Conservation (phyloP, 2,113 vertebrate species). For the Neopipo cinnamomea region DNA sequence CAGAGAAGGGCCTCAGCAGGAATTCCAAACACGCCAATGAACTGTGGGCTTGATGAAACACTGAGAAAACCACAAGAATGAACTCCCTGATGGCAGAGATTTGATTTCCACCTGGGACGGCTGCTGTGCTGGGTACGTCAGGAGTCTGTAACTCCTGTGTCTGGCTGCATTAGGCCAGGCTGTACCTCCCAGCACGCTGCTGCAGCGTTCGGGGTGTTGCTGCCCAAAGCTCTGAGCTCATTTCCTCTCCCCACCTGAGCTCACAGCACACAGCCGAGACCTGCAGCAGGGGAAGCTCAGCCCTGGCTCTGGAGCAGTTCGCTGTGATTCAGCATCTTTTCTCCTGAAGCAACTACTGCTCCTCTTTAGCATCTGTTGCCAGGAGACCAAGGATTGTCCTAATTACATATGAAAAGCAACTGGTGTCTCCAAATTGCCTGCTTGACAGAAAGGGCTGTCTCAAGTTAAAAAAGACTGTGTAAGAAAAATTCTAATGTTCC, state of each 20-base stretch:
- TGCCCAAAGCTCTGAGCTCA: not conserved
- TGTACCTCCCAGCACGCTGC: not conserved
- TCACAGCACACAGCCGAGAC: not conserved
- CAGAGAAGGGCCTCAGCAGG: not conserved
- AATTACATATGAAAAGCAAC: constrained; percentile 19
- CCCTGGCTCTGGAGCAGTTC: not conserved
- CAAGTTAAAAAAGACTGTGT: not conserved
- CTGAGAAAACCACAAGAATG: not conserved
- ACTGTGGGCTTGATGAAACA: not conserved
- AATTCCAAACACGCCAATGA: not conserved
- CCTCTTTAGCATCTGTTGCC: constrained; percentile 3
- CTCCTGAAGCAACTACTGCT: not conserved
- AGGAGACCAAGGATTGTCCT: constrained; percentile 14
- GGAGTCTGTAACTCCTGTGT: rapidly evolving
- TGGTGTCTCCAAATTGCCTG: not conserved
- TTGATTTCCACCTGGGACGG: not conserved
- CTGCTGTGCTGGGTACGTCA: rapidly evolving
- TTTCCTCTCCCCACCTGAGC: not conserved
- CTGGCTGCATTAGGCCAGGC: not conserved
- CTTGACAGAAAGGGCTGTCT: not conserved
- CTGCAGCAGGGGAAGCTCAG: not conserved
- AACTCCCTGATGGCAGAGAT: not conserved
- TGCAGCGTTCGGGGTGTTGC: not conserved
- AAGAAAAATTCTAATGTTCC: not conserved
- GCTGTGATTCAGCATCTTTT: not conserved